phyloP scores from a whole-genome alignment of 2,888 invertebrate genomes.

The Heliconius hortense region DNA sequence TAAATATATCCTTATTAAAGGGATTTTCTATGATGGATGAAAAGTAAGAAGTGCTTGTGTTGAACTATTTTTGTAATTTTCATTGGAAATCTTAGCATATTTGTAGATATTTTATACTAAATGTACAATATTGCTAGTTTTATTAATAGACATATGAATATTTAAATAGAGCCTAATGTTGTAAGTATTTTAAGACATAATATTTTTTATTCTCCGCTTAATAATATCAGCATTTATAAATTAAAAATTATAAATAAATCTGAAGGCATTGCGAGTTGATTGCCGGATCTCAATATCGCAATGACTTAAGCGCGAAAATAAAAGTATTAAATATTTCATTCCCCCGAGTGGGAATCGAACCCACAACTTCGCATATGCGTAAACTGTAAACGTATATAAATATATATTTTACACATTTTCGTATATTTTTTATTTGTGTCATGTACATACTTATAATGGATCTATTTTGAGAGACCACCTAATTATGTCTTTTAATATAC shows the following conservation, averaged over 20 bases:
- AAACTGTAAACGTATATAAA: no score
- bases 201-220: no score
- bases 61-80: background rate
- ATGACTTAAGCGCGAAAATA: no score
- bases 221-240: background rate
- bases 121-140: background rate
- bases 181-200: no score
- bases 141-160: background rate
- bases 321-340: no score
- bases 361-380: no score
- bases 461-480: no score
- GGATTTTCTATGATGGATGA: background rate
- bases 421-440: background rate
- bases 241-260: no score
- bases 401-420: no score
- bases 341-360: no score
- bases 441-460: background rate
- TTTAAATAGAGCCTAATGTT: background rate
- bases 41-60: background rate
- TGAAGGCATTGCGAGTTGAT: no score
- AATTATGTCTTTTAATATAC: background rate
- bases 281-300: no score
- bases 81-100: background rate
- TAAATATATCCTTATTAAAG: conserved; percentile 6
- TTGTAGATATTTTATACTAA: background rate